These are phyloP conservation scores for Pachypsylla venusta DNA, from an alignment of 1,140 invertebrate genomes.

Conservation along the genomic window DNA sequence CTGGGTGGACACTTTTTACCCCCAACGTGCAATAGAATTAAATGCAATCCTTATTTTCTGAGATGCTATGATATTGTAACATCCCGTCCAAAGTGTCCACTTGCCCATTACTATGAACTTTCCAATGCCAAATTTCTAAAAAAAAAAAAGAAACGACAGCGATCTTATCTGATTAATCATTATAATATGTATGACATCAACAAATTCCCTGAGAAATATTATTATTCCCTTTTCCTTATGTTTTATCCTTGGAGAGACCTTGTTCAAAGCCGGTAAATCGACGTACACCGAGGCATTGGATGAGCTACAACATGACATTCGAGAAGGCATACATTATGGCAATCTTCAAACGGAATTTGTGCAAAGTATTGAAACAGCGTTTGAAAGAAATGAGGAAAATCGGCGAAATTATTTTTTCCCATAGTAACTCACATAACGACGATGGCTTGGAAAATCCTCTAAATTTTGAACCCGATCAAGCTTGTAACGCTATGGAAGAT, in stretches of 20 bases:
- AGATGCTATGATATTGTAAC: slow-evolving; percentile 9
- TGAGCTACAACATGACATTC: background rate
- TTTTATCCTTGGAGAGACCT: slow-evolving; percentile 15
- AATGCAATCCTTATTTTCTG: slow-evolving; percentile 20
- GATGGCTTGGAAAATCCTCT: slow-evolving; percentile 11
- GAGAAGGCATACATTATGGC: slow-evolving; percentile 2
- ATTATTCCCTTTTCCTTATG: slow-evolving; percentile 8
- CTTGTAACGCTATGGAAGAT: slow-evolving; percentile 4
- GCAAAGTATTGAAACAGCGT: slow-evolving; percentile 8
- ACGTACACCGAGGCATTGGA: slow-evolving; percentile 11
- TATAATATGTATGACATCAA: slow-evolving; percentile 6
- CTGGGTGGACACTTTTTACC: slow-evolving; percentile 24
- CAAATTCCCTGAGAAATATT: slow-evolving; percentile 12
- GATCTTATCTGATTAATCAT: slow-evolving; percentile 11
- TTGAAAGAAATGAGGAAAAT: slow-evolving; percentile 2
- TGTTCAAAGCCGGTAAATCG: slow-evolving; percentile 4
- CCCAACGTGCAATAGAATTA: slow-evolving; percentile 21
- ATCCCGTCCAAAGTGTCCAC: background rate
- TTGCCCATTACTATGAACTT: background rate
- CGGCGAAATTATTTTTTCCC: background rate
- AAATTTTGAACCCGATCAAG: slow-evolving; percentile 2
- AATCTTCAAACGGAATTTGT: slow-evolving; percentile 9
- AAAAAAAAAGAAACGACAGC: slow-evolving; percentile 18
- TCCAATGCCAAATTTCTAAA: slow-evolving; percentile 11
- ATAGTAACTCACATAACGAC: background rate